Evolutionary conservation across 2,797 vertebrate species (phyloP).

Genomic region (Diplodus sargus): DNA sequence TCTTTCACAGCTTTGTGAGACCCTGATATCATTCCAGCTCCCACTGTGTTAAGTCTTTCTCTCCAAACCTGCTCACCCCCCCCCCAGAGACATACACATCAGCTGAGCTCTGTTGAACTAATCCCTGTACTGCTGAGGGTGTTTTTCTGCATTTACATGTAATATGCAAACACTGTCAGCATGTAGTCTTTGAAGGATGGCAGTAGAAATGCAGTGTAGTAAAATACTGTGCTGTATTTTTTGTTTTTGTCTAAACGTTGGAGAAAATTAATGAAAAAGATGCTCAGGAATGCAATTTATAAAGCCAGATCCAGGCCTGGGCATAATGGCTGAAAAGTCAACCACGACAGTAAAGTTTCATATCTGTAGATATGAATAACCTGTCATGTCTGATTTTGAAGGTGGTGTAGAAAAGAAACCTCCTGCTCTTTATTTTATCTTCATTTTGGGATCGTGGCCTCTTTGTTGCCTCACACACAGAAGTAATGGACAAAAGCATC

Average conservation of each 20-base stretch:
- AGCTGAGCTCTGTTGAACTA: slow-evolving; percentile 30
- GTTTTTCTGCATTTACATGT: background rate
- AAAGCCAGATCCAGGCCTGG: background rate
- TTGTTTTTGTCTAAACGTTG: no score
- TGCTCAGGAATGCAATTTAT: no score
- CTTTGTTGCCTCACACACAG: background rate
- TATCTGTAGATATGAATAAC: no score
- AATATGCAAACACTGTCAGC: slow-evolving; percentile 1
- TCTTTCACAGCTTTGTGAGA: background rate
- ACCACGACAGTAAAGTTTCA: no score
- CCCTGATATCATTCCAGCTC: slow-evolving; percentile 11
- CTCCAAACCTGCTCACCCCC: slow-evolving; percentile 25
- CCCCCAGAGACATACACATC: background rate
- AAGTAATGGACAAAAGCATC: background rate
- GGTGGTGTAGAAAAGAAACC: background rate
- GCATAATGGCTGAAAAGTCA: no score
- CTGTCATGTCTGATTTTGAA: background rate
- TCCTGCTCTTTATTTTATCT: background rate
- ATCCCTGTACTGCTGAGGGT: slow-evolving; percentile 35
- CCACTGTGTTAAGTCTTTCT: slow-evolving; percentile 12
- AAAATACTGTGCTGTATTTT: background rate
- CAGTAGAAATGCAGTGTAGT: background rate
- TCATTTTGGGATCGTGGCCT: background rate
- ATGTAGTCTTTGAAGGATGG: background rate
- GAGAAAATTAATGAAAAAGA: no score